phyloP scores from a whole-genome alignment of 1,140 invertebrate species.

The Aplysia californica region DNA sequence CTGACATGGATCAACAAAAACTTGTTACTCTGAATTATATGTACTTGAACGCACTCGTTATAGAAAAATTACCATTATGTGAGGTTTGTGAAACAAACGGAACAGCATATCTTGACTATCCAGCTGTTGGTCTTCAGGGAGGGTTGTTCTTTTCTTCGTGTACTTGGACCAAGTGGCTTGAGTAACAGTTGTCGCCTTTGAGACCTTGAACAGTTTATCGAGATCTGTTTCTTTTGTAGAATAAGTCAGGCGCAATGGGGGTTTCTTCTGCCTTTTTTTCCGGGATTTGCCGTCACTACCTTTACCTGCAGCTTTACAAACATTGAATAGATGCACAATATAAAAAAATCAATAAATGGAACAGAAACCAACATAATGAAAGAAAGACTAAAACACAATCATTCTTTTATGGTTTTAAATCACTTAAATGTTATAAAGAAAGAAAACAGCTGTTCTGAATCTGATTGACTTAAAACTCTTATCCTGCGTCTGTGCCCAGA shows the following conservation, averaged over 20 bases:
- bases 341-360: background rate
- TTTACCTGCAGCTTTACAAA: background rate
- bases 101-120: slow-evolving; percentile 62
- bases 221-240: slow-evolving; percentile 53
- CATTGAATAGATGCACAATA: too few species aligned
- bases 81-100: slow-evolving; percentile 56
- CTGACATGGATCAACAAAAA: too few species aligned
- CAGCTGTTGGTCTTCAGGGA: slow-evolving; percentile 69
- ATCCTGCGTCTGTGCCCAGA: too few species aligned
- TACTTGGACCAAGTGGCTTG: slow-evolving; percentile 66
- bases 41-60: too few species aligned
- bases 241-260: slow-evolving; percentile 55
- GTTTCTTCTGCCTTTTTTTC: slow-evolving; percentile 47
- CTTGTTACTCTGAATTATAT: too few species aligned
- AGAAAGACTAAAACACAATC: too few species aligned
- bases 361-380: too few species aligned
- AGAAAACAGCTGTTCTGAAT: too few species aligned
- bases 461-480: too few species aligned
- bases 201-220: slow-evolving; percentile 52
- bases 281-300: background rate
- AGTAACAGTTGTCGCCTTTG: slow-evolving; percentile 62
- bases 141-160: slow-evolving; percentile 64
- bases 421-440: too few species aligned
- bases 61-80: slow-evolving; percentile 60
- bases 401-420: too few species aligned